Percentiles rank a stretch among this genome's conserved stretches.
phyloP scores from a whole-genome alignment of 2,113 vertebrate species.

The Chaetodon auriga region DNA sequence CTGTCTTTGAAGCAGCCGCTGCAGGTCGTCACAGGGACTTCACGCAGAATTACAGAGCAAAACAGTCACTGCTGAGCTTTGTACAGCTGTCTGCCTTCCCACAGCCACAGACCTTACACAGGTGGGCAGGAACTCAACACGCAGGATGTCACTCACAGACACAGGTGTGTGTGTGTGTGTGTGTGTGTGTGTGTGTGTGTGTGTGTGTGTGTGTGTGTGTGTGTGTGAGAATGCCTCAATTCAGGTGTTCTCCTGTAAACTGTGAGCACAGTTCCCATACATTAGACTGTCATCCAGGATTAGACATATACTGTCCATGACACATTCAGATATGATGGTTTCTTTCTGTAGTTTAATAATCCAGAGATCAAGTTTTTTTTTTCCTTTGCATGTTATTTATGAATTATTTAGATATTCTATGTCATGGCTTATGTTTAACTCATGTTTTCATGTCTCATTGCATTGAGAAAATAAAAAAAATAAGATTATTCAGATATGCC shows the following conservation, averaged over 20 bases:
- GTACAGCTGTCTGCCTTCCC: slow-evolving; percentile 73
- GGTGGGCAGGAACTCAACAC: slow-evolving; percentile 63
- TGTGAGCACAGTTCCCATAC: slow-evolving; percentile 20
- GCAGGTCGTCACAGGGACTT: slow-evolving; percentile 50
- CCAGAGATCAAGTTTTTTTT: neutral
- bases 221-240: neutral
- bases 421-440: neutral
- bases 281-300: slow-evolving; percentile 31
- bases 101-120: slow-evolving; percentile 59
- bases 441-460: neutral
- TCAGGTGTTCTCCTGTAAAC: slow-evolving; percentile 51
- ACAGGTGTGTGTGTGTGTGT: slow-evolving; percentile 42
- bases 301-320: neutral
- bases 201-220: neutral
- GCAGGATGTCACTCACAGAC: slow-evolving; percentile 35
- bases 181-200: slow-evolving; percentile 5
- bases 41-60: slow-evolving; percentile 58
- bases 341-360: neutral
- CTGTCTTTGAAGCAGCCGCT: slow-evolving; percentile 56
- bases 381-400: neutral
- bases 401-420: neutral
- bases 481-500: too few species aligned
- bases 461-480: too few species aligned
- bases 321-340: neutral
- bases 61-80: slow-evolving; percentile 50